Percentiles rank a stretch among this genome's conserved stretches.
phyloP scores from a whole-genome alignment of 2,888 invertebrate species.

The Drosophila lutescens region DNA sequence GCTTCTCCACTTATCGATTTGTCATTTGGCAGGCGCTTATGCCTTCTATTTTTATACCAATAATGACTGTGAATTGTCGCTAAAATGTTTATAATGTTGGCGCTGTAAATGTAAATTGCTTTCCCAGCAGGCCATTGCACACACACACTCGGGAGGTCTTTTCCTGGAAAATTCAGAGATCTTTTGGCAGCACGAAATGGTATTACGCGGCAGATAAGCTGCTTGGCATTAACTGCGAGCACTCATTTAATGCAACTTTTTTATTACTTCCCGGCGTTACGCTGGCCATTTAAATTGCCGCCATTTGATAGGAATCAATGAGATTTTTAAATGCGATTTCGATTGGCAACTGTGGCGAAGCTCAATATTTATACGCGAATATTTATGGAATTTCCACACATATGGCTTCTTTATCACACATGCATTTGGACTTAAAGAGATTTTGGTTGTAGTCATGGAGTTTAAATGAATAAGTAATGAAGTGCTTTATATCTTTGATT shows the following conservation, averaged over 20 bases:
- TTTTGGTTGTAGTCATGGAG: background rate
- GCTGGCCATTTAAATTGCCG: constrained; percentile 51
- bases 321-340: constrained; percentile 60
- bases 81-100: constrained; percentile 62
- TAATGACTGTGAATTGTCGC: constrained; percentile 63
- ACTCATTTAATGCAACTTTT: constrained; percentile 62
- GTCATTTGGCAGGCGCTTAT: constrained; percentile 39
- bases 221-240: constrained; percentile 58
- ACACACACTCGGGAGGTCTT: constrained; percentile 21
- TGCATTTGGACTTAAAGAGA: constrained; percentile 1
- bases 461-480: background rate
- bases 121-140: constrained; percentile 13
- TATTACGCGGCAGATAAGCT: constrained; percentile 65
- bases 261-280: constrained; percentile 66
- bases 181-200: constrained; percentile 46
- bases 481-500: background rate
- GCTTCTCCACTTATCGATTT: constrained; percentile 60
- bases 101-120: constrained; percentile 62
- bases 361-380: background rate
- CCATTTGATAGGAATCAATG: constrained; percentile 54
- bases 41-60: constrained; percentile 41
- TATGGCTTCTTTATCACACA: constrained; percentile 21
- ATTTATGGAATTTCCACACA: constrained; percentile 6
- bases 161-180: constrained; percentile 53
- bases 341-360: constrained; percentile 47